Evolutionary conservation across 1,140 invertebrate species (phyloP).

Genomic region (Bathynomus jamesi): DNA sequence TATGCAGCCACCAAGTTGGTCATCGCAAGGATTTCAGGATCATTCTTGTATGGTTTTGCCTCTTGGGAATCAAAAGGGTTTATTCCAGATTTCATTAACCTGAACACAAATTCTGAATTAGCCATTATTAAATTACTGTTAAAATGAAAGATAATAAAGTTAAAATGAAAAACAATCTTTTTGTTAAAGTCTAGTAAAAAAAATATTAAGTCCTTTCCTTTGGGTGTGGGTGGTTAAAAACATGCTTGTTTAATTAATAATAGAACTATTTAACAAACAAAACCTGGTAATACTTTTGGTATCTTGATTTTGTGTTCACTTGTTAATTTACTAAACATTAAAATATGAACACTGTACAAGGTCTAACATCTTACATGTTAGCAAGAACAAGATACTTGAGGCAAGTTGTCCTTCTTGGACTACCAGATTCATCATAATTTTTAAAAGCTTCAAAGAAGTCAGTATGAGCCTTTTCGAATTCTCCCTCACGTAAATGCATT

Average conservation of each 20-base stretch:
- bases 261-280: too few relatives aligned
- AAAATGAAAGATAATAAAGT: not conserved
- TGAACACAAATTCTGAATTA: constrained; percentile 44
- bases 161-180: too few relatives aligned
- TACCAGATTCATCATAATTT: constrained; percentile 99
- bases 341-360: too few relatives aligned
- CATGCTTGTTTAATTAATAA: too few relatives aligned
- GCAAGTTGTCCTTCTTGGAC: constrained; percentile 90
- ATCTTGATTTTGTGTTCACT: too few relatives aligned
- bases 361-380: constrained; percentile 90
- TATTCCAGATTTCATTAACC: constrained; percentile 98
- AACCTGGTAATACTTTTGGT: too few relatives aligned
- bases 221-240: too few relatives aligned
- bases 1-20: constrained; percentile 97
- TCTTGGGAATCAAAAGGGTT: constrained; percentile 99
- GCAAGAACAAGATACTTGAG: constrained; percentile 97
- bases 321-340: too few relatives aligned
- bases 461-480: constrained; percentile 97
- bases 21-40: constrained; percentile 98
- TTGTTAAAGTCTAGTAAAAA: too few relatives aligned
- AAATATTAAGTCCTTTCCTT: too few relatives aligned
- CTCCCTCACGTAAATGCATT: constrained; percentile 97
- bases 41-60: constrained; percentile 99
- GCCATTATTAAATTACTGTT: constrained; percentile 2
- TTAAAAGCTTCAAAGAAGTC: constrained; percentile 99